Evolutionary conservation across 2,113 vertebrate genomes (phyloP).

Genomic region (Oncorhynchus keta): DNA sequence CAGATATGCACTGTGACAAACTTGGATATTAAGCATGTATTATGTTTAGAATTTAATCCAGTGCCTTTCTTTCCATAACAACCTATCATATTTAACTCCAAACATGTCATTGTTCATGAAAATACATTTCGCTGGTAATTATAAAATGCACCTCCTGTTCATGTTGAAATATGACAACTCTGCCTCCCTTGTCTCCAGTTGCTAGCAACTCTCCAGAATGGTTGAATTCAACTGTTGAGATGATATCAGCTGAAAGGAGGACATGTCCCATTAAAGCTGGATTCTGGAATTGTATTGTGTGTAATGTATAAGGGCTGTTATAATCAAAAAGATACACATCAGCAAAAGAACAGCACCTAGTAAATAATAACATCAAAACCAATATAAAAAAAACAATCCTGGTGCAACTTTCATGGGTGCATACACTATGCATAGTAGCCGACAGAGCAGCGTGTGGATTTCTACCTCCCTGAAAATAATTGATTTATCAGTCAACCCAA

Average conservation of each 20-base stretch:
- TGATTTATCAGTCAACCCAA: too few species aligned
- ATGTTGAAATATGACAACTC: constrained; percentile 76
- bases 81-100: not conserved
- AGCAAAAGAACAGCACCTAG: too few species aligned
- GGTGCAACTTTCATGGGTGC: too few species aligned
- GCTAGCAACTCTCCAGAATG: constrained; percentile 90
- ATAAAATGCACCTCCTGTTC: constrained; percentile 76
- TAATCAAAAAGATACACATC: too few species aligned
- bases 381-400: too few species aligned
- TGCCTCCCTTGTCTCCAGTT: constrained; percentile 87
- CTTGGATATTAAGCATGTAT: not conserved
- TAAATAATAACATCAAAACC: too few species aligned
- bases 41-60: not conserved
- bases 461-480: too few species aligned
- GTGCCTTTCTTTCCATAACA: not conserved
- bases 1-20: too few species aligned
- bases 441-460: too few species aligned
- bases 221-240: constrained; percentile 93
- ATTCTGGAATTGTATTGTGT: not conserved
- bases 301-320: too few species aligned
- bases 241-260: constrained; percentile 80
- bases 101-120: too few species aligned
- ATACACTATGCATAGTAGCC: too few species aligned
- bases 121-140: not conserved
- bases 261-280: constrained; percentile 20